Percentiles rank a stretch among this genome's conserved stretches.
Evolutionary conservation across 2,113 vertebrate genomes (phyloP).

Genomic region (Misgurnus anguillicaudatus): DNA sequence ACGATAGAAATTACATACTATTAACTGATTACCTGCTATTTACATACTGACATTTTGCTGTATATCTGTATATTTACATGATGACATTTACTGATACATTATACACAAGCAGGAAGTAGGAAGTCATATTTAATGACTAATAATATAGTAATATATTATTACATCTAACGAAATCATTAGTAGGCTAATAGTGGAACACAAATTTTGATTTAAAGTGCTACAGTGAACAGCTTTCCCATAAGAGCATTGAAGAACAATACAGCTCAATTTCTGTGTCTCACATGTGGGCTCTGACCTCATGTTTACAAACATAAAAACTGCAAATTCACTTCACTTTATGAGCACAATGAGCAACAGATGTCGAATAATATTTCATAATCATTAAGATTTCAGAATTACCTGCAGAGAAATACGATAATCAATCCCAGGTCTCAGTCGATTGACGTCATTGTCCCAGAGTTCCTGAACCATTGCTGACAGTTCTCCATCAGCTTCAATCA

Average conservation of each 20-base stretch:
- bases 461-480: constrained; percentile 75
- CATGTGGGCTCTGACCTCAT: not conserved
- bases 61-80: no score
- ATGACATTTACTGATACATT: no score
- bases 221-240: not conserved
- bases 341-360: not conserved
- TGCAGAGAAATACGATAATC: constrained; percentile 80
- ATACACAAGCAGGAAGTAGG: no score
- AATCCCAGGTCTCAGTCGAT: constrained; percentile 74
- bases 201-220: not conserved
- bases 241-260: not conserved
- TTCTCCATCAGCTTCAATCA: constrained; percentile 73
- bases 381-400: constrained; percentile 55
- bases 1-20: not conserved
- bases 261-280: not conserved
- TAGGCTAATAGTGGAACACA: no score
- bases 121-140: no score
- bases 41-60: no score
- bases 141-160: no score
- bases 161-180: no score
- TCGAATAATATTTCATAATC: not conserved
- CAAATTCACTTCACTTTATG: not conserved
- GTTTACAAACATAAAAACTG: constrained; percentile 8
- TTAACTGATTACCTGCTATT: not conserved
- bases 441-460: constrained; percentile 78